A percentile compares a stretch with the other conserved stretches of the same genome.
Evolutionary conservation across 2,113 vertebrate genomes (phyloP).

Genomic region (Petrocephalus zakoni): DNA sequence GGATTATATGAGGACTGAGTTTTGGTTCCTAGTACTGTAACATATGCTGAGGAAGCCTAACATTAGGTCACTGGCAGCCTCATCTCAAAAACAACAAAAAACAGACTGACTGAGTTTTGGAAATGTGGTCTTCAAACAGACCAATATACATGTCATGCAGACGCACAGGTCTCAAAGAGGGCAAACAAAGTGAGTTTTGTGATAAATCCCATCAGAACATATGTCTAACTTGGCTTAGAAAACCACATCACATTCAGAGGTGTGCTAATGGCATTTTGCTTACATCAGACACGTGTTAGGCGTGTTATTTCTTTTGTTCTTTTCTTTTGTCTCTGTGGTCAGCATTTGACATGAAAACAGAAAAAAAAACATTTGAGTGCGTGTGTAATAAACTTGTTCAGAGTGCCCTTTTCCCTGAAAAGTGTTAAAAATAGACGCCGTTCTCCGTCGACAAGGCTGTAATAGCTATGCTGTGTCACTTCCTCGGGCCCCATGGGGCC

Average conservation of each 20-base stretch:
- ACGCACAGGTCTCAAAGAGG: not conserved
- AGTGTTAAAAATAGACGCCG: not conserved
- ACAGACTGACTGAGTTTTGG: not conserved
- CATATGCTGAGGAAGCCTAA: not conserved
- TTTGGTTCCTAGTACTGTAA: not conserved
- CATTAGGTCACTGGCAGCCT: not conserved
- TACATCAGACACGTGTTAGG: not conserved
- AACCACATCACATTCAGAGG: not conserved
- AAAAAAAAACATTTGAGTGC: not conserved
- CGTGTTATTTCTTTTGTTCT: not conserved
- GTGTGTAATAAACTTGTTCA: not conserved
- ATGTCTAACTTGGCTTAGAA: not conserved
- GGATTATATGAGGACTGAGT: not conserved
- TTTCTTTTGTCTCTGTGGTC: not conserved
- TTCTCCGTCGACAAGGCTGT: constrained; percentile 28
- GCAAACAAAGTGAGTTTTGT: not conserved
- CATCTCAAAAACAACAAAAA: not conserved
- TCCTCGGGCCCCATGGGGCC: constrained; percentile 38
- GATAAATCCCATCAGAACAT: not conserved
- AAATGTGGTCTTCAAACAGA: not conserved
- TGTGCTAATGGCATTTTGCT: not conserved
- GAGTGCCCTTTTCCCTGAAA: not conserved
- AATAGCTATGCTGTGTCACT: constrained; percentile 26
- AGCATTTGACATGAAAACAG: not conserved
- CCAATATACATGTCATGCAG: not conserved